Conservation (phyloP, 2,113 vertebrate species). For the Bujurquina vittata region DNA sequence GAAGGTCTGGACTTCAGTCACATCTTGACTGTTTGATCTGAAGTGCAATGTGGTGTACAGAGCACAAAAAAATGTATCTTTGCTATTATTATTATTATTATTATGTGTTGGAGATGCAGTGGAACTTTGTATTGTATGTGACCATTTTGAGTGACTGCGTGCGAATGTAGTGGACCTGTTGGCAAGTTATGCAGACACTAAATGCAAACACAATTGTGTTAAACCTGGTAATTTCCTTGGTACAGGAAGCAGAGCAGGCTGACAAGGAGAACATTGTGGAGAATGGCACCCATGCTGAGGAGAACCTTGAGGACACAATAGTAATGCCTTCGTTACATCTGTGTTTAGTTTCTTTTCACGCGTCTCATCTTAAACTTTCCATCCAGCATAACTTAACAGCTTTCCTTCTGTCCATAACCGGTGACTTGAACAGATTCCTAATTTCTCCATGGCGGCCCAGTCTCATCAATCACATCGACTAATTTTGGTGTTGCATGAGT, state of each 20-base stretch:
- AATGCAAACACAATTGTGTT: neutral
- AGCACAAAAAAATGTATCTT: neutral
- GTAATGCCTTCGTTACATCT: constrained; percentile 63
- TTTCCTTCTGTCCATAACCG: constrained; percentile 6
- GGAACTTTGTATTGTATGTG: neutral
- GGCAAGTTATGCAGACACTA: neutral
- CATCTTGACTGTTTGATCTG: neutral
- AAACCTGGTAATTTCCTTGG: constrained; percentile 47
- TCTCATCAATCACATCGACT: constrained; percentile 18
- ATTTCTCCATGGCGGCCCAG: neutral
- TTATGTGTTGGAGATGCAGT: neutral
- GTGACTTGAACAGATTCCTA: neutral
- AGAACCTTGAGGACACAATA: constrained; percentile 62
- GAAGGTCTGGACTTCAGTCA: neutral
- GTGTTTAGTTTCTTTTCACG: constrained; percentile 9
- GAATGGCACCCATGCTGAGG: constrained; percentile 67
- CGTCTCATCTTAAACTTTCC: constrained; percentile 16
- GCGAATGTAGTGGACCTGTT: neutral
- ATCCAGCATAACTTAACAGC: neutral
- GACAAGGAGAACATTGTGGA: constrained; percentile 59
- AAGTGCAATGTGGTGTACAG: neutral
- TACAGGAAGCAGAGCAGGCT: constrained; percentile 71
- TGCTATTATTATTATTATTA: too few relatives aligned
- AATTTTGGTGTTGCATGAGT: constrained; percentile 42
- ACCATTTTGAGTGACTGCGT: neutral